Conservation (phyloP, 2,888 invertebrate genomes). For the Oscheius sp. region DNA sequence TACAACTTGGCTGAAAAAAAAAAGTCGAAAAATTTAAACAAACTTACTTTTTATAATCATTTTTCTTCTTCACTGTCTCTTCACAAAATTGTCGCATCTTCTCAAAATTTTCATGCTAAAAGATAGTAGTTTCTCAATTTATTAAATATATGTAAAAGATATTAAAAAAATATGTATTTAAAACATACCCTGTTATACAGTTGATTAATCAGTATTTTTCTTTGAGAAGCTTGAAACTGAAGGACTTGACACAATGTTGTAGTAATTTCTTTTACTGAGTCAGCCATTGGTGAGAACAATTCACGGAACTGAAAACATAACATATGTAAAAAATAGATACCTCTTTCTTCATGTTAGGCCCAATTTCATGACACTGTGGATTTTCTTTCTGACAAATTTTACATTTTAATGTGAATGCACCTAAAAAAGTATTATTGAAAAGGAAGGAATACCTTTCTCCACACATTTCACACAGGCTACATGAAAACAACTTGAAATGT, state of each 20-base stretch:
- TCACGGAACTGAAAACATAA: constrained; percentile 6
- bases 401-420: constrained; percentile 11
- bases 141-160: no score
- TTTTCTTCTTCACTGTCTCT: constrained; percentile 10
- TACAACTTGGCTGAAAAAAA: constrained; percentile 3
- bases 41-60: constrained; percentile 17
- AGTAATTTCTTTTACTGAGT: background rate
- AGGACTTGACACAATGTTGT: background rate
- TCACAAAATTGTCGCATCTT: constrained; percentile 20
- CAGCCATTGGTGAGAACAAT: constrained; percentile 7
- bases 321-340: background rate
- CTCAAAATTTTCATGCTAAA: constrained; percentile 16
- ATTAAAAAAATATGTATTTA: no score
- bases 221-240: constrained; percentile 10
- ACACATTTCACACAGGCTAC: constrained; percentile 19
- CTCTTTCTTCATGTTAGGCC: background rate
- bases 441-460: constrained; percentile 6
- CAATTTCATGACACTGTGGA: constrained; percentile 11
- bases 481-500: constrained; percentile 12
- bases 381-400: constrained; percentile 26
- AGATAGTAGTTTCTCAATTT: background rate
- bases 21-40: background rate
- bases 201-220: constrained; percentile 6
- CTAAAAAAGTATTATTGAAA: background rate
- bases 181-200: constrained; percentile 9